Base-by-base conservation (phyloP, 2,797 vertebrate genomes). In the Ficedula albicollis region DNA sequence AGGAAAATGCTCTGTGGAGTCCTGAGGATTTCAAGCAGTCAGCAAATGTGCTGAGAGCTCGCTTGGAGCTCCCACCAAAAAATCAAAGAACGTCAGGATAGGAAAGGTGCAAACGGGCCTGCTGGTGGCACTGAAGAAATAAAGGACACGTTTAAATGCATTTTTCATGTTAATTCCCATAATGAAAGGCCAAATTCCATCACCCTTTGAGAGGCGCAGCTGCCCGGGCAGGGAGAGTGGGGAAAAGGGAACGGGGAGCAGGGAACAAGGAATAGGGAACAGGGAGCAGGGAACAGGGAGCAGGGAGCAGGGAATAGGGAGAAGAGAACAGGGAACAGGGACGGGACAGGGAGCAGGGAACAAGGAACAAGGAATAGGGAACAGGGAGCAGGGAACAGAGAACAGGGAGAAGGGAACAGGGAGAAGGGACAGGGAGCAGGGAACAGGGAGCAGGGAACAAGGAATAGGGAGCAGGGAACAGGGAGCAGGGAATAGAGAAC, bases 1-100 rank as follows among this genome's bases (percentile, higher is more conserved):
- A 72, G 48, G 72, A 29, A 68, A 51, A 38, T 2, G 13, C 20
- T 30, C 1, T 3, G 0, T 10, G 25, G n/a, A 26, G 13, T 43
- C 67, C 48, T 17, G 10, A 38, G 49, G 48, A 13, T 70, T 69
- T 76, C 36, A 38, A 29, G 11, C 51, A 12, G 22, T 32, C 89
- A 90, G 58, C 54, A 66, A 58, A 39, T 2, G 44, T 26, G 49
- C 69, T 15, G 27, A 48, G 46, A 58, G 51, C 38, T 75, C 66
- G 14, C 55, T 29, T 52, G 70, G 22, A 49, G 39, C 48, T 69
- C 18, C 80, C 23, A 54, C 55, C 17, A 36, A 80, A 60, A 68
- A 44, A 39, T 2, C 19, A 11, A 34, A 41, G 49, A 26, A 23
- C 6, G 6, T 22, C 70, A 48, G 43, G 34, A 29, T 4, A 5